These are phyloP conservation scores for Tetropium fuscum DNA, from an alignment of 2,888 invertebrate species.

Conservation along the genomic window DNA sequence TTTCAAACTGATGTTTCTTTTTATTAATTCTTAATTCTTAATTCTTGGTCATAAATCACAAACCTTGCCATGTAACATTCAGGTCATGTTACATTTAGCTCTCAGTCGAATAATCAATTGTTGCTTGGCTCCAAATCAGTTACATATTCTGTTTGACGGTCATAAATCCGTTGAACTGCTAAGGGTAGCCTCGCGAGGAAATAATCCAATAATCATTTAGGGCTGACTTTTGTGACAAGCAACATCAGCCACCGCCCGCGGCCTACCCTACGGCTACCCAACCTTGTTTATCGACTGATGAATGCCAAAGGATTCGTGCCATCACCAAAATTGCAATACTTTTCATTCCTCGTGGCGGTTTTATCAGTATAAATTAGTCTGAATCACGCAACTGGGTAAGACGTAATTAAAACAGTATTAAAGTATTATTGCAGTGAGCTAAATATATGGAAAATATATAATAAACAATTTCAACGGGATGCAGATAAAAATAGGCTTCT, in stretches of 20 bases:
- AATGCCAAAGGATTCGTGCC: slow-evolving; percentile 39
- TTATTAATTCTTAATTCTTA: too few species aligned
- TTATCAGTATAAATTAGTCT: slow-evolving; percentile 3
- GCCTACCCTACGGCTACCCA: slow-evolving; percentile 37
- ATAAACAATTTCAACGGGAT: too few species aligned
- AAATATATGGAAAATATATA: neutral
- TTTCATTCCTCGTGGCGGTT: slow-evolving; percentile 17
- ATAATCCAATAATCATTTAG: slow-evolving; percentile 4
- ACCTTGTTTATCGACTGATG: slow-evolving; percentile 37
- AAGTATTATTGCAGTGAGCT: neutral
- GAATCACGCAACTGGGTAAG: neutral
- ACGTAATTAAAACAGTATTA: neutral
- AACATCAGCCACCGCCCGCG: slow-evolving; percentile 38
- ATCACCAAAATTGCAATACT: slow-evolving; percentile 35
- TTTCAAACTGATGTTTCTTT: too few species aligned
- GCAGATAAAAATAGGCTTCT: too few species aligned
- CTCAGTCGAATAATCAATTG: too few species aligned
- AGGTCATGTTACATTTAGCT: too few species aligned
- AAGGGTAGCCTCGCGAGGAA: neutral
- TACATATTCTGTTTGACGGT: neutral
- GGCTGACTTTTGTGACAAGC: slow-evolving; percentile 25
- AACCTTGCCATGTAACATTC: too few species aligned
- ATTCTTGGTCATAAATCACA: too few species aligned
- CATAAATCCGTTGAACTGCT: neutral
- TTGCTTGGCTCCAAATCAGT: too few species aligned